Conservation (phyloP, 2,888 invertebrate genomes). For the Apotomis turbidana region DNA sequence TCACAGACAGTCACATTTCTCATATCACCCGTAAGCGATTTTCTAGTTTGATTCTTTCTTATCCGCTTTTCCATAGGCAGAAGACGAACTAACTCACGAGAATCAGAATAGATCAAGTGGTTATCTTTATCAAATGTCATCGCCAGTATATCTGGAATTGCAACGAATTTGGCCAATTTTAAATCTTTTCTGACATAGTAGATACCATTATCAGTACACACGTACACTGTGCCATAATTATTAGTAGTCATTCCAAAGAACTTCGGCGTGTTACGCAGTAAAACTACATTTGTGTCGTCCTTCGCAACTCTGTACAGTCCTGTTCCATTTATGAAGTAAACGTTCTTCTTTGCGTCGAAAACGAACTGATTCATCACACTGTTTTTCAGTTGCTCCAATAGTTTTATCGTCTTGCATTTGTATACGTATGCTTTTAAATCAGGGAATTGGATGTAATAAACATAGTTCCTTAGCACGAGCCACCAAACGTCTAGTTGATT, state of each 20-base stretch:
- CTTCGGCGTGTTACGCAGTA: constrained; percentile 58
- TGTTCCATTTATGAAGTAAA: constrained; percentile 68
- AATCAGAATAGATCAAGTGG: constrained; percentile 71
- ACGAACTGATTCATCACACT: constrained; percentile 68
- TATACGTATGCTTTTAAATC: constrained; percentile 65
- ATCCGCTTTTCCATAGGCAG: constrained; percentile 16
- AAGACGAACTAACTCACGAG: constrained; percentile 62
- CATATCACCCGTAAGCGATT: constrained; percentile 10
- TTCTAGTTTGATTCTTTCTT: constrained; percentile 8
- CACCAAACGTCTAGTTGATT: constrained; percentile 73
- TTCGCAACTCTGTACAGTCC: constrained; percentile 64
- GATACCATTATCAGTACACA: constrained; percentile 71
- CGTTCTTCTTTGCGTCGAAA: constrained; percentile 61
- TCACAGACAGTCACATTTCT: constrained; percentile 25
- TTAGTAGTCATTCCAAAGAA: constrained; percentile 67
- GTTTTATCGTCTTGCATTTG: constrained; percentile 55
- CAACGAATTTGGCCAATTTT: constrained; percentile 63
- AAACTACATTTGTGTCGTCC: constrained; percentile 43
- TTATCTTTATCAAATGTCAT: constrained; percentile 69
- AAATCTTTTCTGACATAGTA: constrained; percentile 63
- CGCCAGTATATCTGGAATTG: constrained; percentile 64
- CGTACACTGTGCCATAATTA: constrained; percentile 61
- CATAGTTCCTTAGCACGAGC: constrained; percentile 60
- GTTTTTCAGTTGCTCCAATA: constrained; percentile 52
- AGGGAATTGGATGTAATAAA: constrained; percentile 72